Base-by-base conservation (phyloP, 2,797 vertebrate species). In the Steatocranus sp. region DNA sequence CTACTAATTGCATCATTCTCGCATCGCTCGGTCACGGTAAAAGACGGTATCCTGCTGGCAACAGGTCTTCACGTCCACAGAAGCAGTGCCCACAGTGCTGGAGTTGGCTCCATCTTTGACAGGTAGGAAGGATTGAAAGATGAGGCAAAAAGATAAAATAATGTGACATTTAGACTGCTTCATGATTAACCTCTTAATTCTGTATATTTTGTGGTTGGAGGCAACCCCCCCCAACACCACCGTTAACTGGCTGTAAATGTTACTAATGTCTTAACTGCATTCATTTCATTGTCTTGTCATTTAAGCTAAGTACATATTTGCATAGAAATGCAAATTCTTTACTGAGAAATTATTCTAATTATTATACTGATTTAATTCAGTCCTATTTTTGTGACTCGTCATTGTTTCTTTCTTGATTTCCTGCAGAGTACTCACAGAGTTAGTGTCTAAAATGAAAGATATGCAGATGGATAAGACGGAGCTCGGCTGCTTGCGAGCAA, bases 401-500 rank as follows among this genome's bases (percentile, higher is more conserved):
- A 7, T 50, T 41, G 3, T 27, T 7, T n/a, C 30, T 58, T 2
- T 77, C 74, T 78, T 78, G 49, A 63, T 91, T 8, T 83, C 70
- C 51, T 86, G 12, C 93, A 99, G 98, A 92, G 98, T 99, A 43
- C 94, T 99, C 75, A 99, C 98, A 17, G 98, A 99, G 92, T 92
- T 99, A 82, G 98, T 99, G 43, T 99, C 98, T 74, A 99, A 99
- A 95, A 99, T 99, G 98, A 99, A 99, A 88, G 98, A 99, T 82
- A 99, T 99, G 98, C 97, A 98, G 95, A 99, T 99, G 98, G 98
- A 99, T 86, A 99, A 99, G 88, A 98, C 98, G 0, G 98, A 99
- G 93, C 94, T 99, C 34, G 98, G 98, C 8, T 99, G 98, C 89
- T 96, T 99, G 80, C 95, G 98, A 86, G 98, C 98, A 86, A 99